Evolutionary conservation across 2,888 invertebrate species (phyloP).

Genomic region (Andricus quercusramuli): DNA sequence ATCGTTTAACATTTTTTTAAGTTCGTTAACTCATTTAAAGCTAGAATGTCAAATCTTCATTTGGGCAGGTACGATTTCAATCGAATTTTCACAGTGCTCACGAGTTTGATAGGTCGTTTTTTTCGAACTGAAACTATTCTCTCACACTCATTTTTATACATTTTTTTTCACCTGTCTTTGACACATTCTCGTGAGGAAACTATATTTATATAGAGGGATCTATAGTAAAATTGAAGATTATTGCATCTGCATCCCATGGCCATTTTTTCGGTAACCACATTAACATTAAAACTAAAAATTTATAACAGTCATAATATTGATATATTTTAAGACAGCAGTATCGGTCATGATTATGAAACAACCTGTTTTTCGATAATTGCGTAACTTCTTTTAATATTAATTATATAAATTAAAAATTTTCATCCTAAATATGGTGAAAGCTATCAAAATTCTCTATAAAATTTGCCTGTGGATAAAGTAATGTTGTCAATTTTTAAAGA

Average conservation of each 20-base stretch:
- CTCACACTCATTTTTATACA: not conserved
- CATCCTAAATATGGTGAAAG: no score
- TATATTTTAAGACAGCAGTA: not conserved
- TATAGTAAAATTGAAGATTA: conserved; percentile 9
- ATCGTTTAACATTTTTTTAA: no score
- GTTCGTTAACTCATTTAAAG: no score
- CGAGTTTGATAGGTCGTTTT: not conserved
- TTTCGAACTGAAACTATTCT: not conserved
- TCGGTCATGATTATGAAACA: no score
- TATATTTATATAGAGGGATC: not conserved
- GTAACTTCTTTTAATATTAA: no score
- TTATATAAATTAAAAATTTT: no score
- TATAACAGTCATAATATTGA: conserved; percentile 18
- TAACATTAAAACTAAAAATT: conserved; percentile 11
- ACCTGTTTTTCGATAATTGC: no score
- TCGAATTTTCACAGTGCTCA: not conserved
- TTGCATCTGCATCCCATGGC: conserved; percentile 23
- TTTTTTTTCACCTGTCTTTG: not conserved
- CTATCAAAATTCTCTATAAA: no score
- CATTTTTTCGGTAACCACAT: conserved; percentile 13
- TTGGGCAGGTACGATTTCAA: no score
- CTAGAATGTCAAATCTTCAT: no score
- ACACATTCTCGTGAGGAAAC: not conserved
- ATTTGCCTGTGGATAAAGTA: no score
- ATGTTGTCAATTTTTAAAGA: no score